Evolutionary conservation across 2,888 invertebrate species (phyloP), one percentile per base, ranked within the genome.

Genomic region (Nomada fabriciana): DNA sequence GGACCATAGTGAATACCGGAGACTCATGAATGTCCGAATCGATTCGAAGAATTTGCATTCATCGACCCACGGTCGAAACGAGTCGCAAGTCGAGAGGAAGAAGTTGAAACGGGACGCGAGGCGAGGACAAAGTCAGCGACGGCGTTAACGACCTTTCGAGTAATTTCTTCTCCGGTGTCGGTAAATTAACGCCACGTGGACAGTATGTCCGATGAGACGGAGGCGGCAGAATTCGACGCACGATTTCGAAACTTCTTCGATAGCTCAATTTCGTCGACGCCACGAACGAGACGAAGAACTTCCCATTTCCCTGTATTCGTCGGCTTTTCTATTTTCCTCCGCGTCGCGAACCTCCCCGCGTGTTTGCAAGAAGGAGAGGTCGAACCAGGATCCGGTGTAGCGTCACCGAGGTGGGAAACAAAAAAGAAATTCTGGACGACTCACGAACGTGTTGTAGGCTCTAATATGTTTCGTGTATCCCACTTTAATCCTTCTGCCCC

Each of bases 381-480:
- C 76, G 80, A 79, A 77, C 9, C 25, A n/a, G 65, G 83, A 82
- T 89, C 76, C 79, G 81, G 82, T 83, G 85, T 88, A 89, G 90
- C 86, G 87, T 88, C 80, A 72, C 72, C 79, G 68, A 74, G 73
- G 13, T 57, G 60, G 69, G 25, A 13, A 20, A 57, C 15, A 13
- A 82, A 76, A 86, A 77, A 70, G 55, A 83, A 88, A 90, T 91
- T 87, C 77, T 82, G 86, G 76, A 85, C 90, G 87, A 90, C 91
- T 90, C 89, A 84, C 84, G 89, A 83, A 91, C 90, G 90, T 89
- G 91, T 88, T 87, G 85, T 85, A 89, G 87, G 89, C 89, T 83
- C 90, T 92, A 92, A 92, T 92, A 92, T 87, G 91, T 92, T 91
- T 89, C 90, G 88, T 86, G 88, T 89, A 90, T 90, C 86, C 84